Evolutionary conservation across 2,888 invertebrate species (phyloP).

Genomic region (Stictocephala bisonia): DNA sequence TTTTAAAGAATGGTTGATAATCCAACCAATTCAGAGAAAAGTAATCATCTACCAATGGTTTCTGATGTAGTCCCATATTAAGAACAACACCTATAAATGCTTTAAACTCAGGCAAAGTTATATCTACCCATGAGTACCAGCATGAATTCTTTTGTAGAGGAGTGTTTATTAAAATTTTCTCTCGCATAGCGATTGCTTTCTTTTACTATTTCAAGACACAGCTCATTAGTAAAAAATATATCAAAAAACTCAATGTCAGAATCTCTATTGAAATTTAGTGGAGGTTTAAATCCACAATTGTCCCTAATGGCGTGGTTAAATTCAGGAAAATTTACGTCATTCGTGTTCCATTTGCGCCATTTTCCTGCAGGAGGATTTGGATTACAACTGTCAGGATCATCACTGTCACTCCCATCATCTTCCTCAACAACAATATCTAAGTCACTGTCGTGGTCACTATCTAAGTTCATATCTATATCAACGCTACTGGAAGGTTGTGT

Average conservation of each 20-base stretch:
- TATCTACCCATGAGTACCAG: conserved; percentile 22
- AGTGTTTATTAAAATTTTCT: conserved; percentile 16
- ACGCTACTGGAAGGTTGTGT: neutral
- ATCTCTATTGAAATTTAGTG: conserved; percentile 22
- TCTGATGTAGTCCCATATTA: conserved; percentile 36
- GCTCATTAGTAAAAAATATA: conserved; percentile 33
- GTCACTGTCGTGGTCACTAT: conserved; percentile 21
- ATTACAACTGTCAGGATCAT: conserved; percentile 8
- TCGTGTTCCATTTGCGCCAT: conserved; percentile 24
- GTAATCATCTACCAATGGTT: conserved; percentile 34
- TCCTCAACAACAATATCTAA: neutral
- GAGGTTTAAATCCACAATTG: conserved; percentile 33
- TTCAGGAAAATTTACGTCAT: conserved; percentile 34
- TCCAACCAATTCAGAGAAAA: conserved; percentile 34
- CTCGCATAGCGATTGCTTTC: conserved; percentile 36
- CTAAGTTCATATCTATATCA: neutral
- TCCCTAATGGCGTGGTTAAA: conserved; percentile 7
- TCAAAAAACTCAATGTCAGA: conserved; percentile 24
- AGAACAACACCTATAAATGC: conserved; percentile 39
- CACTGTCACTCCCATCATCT: conserved; percentile 23
- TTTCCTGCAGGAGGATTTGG: neutral
- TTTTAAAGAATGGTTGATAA: conserved; percentile 36
- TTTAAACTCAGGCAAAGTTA: conserved; percentile 23
- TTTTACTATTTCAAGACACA: conserved; percentile 26
- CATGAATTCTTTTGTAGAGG: conserved; percentile 27